These are phyloP conservation scores for Macrostomum cliftonense DNA, from an alignment of 2,888 invertebrate genomes.

Conservation along the genomic window DNA sequence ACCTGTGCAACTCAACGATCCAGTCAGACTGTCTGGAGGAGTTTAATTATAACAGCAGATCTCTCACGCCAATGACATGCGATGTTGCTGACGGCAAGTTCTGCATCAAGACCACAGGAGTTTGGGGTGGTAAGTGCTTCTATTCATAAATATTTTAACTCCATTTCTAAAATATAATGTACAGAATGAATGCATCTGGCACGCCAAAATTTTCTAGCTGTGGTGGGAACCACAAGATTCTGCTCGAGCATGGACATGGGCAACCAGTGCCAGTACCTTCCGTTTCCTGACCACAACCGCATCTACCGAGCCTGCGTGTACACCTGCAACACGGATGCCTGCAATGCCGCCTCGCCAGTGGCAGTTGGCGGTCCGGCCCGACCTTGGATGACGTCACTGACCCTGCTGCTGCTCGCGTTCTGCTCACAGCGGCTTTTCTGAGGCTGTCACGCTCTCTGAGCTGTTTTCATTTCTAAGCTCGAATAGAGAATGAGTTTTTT, in stretches of 20 bases:
- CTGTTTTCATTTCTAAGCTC: too few species aligned
- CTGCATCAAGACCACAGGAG: conserved; percentile 70
- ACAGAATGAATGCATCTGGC: too few species aligned
- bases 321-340: conserved; percentile 28
- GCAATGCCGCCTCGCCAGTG: conserved; percentile 18
- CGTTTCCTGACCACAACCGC: conserved; percentile 35
- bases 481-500: too few species aligned
- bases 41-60: conserved; percentile 35
- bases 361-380: too few species aligned
- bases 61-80: conserved; percentile 45
- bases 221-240: conserved; percentile 36
- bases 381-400: too few species aligned
- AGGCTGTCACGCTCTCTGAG: too few species aligned
- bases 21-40: conserved; percentile 41
- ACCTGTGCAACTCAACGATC: conserved; percentile 65
- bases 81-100: conserved; percentile 59
- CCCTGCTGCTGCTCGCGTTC: too few species aligned
- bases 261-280: conserved; percentile 35
- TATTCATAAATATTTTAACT: neutral
- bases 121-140: conserved; percentile 42
- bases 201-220: conserved; percentile 29
- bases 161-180: too few species aligned
- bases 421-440: too few species aligned
- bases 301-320: conserved; percentile 36
- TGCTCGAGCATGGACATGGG: conserved; percentile 36